Evolutionary conservation across 2,888 invertebrate genomes (phyloP), one percentile per base, ranked within the genome.

Genomic region (Athalia circularis): DNA sequence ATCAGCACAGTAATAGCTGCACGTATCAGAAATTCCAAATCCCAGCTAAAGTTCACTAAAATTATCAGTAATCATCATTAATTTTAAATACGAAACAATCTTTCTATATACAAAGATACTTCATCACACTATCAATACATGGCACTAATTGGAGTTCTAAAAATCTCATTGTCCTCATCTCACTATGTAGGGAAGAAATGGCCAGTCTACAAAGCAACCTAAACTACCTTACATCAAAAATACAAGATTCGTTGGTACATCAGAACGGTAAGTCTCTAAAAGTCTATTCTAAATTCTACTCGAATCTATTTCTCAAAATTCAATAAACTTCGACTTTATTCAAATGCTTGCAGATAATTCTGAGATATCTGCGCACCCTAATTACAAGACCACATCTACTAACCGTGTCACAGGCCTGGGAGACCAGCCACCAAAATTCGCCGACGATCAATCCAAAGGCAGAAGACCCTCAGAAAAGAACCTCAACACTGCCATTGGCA

Each of bases 151-250:
- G 29, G 2, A 29, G 2, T 29, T 29, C 0, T 29, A 29, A 29
- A 29, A 29, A 29, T 29, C 2, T 76, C 77, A 59, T 77, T 75
- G 74, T 77, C 61, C 80, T 75, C 62, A 76, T 78, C 78, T 81
- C 82, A 29, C 80, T 80, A 85, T 83, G 88, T 92, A 94, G 94
- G 92, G 92, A 95, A 93, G 95, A 95, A 93, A 93, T 95, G 94
- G 95, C 93, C 93, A 93, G 93, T 92, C 93, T 95, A 94, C 95
- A 95, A 93, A 94, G 92, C 94, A 95, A 94, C 93, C 92, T 95
- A 95, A 93, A 94, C 89, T 92, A 91, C 89, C 92, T 95, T 87
- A 92, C 92, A 79, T 90, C 88, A 84, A 92, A 92, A 83, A 86
- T 89, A 80, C 84, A 84, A 79, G 86, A 85, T 78, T 84, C 86